Evolutionary conservation across 2,113 vertebrate genomes (phyloP).

Genomic region (Nothoprocta pentlandii): DNA sequence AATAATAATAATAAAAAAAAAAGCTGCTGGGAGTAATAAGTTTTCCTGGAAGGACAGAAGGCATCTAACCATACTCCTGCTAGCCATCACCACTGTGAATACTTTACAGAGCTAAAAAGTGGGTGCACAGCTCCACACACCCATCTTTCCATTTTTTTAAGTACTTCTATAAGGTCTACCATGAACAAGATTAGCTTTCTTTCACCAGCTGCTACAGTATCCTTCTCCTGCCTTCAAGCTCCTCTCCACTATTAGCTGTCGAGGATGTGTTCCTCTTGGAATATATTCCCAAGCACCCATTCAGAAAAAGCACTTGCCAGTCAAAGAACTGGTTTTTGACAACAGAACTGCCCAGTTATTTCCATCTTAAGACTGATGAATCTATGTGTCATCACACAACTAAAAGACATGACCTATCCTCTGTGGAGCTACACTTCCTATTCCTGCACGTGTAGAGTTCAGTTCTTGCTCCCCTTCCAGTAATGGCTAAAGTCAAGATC

Average conservation of each 20-base stretch:
- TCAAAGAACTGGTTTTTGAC: neutral
- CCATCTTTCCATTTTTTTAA: neutral
- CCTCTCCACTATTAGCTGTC: neutral
- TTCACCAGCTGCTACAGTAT: neutral
- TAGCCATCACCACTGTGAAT: neutral
- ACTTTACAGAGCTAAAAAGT: neutral
- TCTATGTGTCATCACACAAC: neutral
- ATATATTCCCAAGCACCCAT: neutral
- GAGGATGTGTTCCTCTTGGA: neutral
- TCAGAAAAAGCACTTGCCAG: neutral
- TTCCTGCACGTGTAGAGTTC: too few relatives aligned
- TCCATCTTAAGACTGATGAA: neutral
- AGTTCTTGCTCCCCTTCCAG: neutral
- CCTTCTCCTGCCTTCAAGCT: neutral
- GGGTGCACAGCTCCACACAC: neutral
- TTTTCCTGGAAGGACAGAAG: neutral
- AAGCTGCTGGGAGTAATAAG: neutral
- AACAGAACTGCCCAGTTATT: neutral
- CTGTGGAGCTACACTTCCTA: neutral
- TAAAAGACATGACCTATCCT: neutral
- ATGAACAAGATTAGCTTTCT: neutral
- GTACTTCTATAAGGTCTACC: neutral
- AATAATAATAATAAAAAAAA: too few relatives aligned
- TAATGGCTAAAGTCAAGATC: neutral
- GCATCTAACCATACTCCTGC: rapidly evolving